phyloP scores from a whole-genome alignment of 2,888 invertebrate genomes.

The Andrena marginata region DNA sequence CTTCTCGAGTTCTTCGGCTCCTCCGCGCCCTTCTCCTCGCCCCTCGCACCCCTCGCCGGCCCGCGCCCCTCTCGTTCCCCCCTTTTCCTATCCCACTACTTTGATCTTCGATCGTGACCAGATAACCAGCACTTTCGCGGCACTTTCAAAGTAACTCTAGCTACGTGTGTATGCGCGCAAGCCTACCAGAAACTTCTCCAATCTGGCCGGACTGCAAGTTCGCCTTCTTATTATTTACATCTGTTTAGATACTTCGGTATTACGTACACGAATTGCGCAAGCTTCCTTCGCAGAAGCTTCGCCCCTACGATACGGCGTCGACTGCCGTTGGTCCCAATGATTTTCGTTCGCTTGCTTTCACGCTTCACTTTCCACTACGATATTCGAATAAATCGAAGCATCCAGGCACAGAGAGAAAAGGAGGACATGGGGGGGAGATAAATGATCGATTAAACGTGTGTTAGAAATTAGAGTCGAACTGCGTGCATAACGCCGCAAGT shows the following conservation, averaged over 20 bases:
- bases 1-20: constrained; percentile 48
- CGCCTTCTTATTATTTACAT: background rate
- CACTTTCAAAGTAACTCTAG: constrained; percentile 53
- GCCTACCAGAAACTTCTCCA: constrained; percentile 41
- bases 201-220: constrained; percentile 3
- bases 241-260: background rate
- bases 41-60: background rate
- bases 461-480: too few relatives aligned
- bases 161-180: background rate
- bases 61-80: constrained; percentile 20
- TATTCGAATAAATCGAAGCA: too few relatives aligned
- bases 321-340: too few relatives aligned
- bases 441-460: too few relatives aligned
- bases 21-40: constrained; percentile 27
- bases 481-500: background rate
- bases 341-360: too few relatives aligned
- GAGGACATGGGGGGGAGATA: too few relatives aligned
- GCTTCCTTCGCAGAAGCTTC: background rate
- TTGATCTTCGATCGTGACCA: constrained; percentile 54
- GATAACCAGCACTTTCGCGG: constrained; percentile 61
- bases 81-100: constrained; percentile 32
- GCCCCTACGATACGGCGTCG: too few relatives aligned
- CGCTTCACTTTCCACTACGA: too few relatives aligned
- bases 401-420: too few relatives aligned
- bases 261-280: background rate